Conservation (phyloP, 2,888 invertebrate genomes). For the Tinea trinotella region DNA sequence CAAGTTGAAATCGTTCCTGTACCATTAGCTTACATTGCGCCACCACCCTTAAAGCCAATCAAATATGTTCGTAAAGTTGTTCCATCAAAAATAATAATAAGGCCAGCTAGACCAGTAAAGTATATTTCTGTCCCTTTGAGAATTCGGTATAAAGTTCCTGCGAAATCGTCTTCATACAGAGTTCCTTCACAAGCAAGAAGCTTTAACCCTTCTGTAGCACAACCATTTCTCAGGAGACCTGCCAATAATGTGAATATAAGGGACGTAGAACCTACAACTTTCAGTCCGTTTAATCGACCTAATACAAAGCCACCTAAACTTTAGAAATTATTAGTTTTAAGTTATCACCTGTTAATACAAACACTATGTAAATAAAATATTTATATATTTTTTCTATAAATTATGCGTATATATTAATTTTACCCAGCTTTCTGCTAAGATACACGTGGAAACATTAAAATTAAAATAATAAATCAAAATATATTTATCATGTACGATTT, state of each 20-base stretch:
- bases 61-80: slow-evolving; percentile 46
- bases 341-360: slow-evolving; percentile 22
- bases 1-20: slow-evolving; percentile 56
- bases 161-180: slow-evolving; percentile 29
- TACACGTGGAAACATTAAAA: no score
- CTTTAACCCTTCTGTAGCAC: slow-evolving; percentile 24
- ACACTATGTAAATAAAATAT: slow-evolving; percentile 8
- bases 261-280: slow-evolving; percentile 49
- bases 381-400: slow-evolving; percentile 4
- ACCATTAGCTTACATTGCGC: slow-evolving; percentile 55
- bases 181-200: slow-evolving; percentile 26
- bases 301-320: slow-evolving; percentile 44
- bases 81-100: slow-evolving; percentile 49
- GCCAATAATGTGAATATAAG: slow-evolving; percentile 27
- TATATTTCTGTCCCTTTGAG: slow-evolving; percentile 28
- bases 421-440: background rate
- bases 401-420: background rate
- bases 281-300: slow-evolving; percentile 40
- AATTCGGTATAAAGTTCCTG: slow-evolving; percentile 30
- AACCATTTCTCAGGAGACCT: slow-evolving; percentile 29
- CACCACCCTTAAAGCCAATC: slow-evolving; percentile 39
- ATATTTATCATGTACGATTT: no score
- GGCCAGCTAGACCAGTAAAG: slow-evolving; percentile 45
- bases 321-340: slow-evolving; percentile 26
- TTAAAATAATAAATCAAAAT: no score